Evolutionary conservation across 2,797 vertebrate genomes (phyloP).

Genomic region (Sorex maritimensis): DNA sequence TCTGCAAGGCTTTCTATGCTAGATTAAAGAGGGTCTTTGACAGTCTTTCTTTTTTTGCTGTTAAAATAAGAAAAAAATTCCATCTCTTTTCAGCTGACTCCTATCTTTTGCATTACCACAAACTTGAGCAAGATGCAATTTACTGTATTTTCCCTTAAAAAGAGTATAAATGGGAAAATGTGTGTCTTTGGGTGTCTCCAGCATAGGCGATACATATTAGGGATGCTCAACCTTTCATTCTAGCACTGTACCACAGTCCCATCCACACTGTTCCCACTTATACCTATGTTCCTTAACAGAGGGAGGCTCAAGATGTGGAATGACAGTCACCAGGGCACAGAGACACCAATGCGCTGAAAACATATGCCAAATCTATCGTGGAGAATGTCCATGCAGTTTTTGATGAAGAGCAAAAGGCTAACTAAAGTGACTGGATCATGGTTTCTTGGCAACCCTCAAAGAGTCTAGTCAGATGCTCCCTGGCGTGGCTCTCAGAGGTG

Average conservation of each 20-base stretch:
- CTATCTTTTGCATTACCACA: constrained; percentile 35
- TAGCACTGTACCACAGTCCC: no score
- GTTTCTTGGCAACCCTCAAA: background rate
- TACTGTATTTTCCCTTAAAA: constrained; percentile 43
- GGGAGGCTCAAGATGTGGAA: background rate
- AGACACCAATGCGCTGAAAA: background rate
- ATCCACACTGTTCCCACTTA: background rate
- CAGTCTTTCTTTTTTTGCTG: constrained; percentile 3
- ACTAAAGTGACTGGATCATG: background rate
- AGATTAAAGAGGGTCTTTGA: constrained; percentile 23
- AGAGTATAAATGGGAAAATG: background rate
- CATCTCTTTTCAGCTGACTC: constrained; percentile 29
- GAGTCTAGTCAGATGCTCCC: background rate
- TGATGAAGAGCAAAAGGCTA: background rate
- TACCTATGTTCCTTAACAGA: background rate
- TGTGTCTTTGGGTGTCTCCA: background rate
- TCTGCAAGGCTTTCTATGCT: constrained; percentile 44
- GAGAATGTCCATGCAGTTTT: background rate
- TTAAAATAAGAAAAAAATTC: constrained; percentile 8
- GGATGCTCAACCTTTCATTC: background rate
- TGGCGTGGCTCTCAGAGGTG: background rate
- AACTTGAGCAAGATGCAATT: constrained; percentile 53
- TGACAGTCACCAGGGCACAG: background rate
- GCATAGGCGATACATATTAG: background rate
- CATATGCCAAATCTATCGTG: background rate